Conservation (phyloP, 2,113 vertebrate species). For the Stercorarius parasiticus region DNA sequence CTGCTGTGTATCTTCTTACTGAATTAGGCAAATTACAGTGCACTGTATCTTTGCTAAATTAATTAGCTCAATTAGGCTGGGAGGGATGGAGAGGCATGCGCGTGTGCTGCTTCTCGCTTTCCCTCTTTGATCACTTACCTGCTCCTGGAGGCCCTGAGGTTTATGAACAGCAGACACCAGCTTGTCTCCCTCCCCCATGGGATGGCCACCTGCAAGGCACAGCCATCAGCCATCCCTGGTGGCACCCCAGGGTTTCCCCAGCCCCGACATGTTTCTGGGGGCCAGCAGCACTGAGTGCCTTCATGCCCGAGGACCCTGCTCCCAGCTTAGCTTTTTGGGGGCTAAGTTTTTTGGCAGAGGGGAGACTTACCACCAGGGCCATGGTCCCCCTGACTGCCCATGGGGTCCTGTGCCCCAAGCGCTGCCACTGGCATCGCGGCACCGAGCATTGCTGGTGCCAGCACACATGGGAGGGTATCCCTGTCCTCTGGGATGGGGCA, state of each 20-base stretch:
- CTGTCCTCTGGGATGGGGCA: not conserved
- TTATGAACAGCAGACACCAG: not conserved
- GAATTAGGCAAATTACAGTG: constrained; percentile 32
- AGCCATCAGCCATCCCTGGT: rapidly evolving
- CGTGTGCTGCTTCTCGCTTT: not conserved
- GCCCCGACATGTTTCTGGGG: rapidly evolving
- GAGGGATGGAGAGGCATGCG: not conserved
- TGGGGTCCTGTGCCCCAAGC: rapidly evolving
- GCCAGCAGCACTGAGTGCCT: not conserved
- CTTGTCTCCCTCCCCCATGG: not conserved
- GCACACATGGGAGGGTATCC: rapidly evolving
- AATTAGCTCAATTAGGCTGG: constrained; percentile 46
- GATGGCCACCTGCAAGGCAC: rapidly evolving
- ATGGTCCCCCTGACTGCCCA: rapidly evolving
- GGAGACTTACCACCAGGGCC: not conserved
- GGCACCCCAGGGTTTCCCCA: not conserved
- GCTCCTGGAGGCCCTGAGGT: not conserved
- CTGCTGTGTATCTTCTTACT: not conserved
- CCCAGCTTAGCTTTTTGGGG: not conserved
- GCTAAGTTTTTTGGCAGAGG: not conserved
- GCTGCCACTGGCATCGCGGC: rapidly evolving
- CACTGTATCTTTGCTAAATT: constrained; percentile 33
- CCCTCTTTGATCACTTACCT: not conserved
- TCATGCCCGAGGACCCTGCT: not conserved
- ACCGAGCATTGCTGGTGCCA: rapidly evolving